Base-by-base conservation (phyloP, 2,888 invertebrate species). In the Polydrusus pterygomalis region DNA sequence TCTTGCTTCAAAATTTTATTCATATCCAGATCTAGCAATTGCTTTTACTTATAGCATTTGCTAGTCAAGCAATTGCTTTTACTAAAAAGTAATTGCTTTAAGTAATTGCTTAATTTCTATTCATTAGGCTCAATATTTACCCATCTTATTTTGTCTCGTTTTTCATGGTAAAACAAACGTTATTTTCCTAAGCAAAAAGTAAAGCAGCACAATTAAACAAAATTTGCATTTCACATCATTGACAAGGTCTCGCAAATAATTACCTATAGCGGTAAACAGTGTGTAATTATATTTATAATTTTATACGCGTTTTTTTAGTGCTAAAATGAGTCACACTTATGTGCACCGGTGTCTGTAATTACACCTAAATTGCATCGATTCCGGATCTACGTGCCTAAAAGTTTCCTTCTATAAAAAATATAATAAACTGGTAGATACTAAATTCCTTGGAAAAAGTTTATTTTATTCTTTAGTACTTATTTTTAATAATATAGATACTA, bases 261-360 rank as follows among this genome's bases (percentile, higher is more conserved):
- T 77, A 54, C 76, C 49, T 73, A n/a, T n/a, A 77, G 73, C 76
- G 69, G 76, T 77, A 73, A 54, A 34, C n/a, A 45, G 70, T 65
- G 38, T 69, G 69, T 73, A 70, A 73, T 77, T 70, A 77, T 73
- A 70, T 64, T 73, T 72, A 77, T 73, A 70, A 70, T 73, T 72
- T 77, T 73, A 69, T 65, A 43, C 71, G 47, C 71, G 47, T 71
- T 75, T 70, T 75, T 68, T 62, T 18, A 51, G 47, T 51, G 56
- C 40, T 18, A 30, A 62, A 74, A 51, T 74, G 74, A 74, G 62
- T 74, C 74, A 74, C 62, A 40, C 38, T 18, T 15, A 34, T 25
- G 51, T n/a, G 38, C 58, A n/a, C 65, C 20, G 64, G 49, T 68
- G 74, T 67, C 54, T 38, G 67, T 67, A 60, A 64, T 73, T 67